Base-by-base conservation (phyloP, 2,113 vertebrate species). In the Thinocorus orbignyianus region DNA sequence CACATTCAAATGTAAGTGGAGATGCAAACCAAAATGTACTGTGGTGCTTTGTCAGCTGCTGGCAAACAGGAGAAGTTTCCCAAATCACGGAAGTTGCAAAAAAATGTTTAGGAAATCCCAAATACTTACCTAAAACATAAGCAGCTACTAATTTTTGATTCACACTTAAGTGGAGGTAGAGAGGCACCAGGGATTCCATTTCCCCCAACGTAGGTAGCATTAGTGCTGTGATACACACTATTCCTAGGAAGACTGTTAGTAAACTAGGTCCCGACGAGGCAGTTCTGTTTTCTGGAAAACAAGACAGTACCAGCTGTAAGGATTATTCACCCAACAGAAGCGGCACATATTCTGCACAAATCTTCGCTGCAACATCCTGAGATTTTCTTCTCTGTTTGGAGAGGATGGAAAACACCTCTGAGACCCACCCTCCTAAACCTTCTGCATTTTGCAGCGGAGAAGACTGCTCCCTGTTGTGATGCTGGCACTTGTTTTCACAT, bases 101-200 rank as follows among this genome's bases (percentile, higher is more conserved):
- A 65, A 79, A 77, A 60, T 6, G 9, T n/a, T 57, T 37, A 54
- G 23, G 69, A 85, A 52, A 57, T n/a, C 72, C 66, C 41, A 57
- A 82, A 57, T 31, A 91, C 99, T 98, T 65, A 99, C 99, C 99
- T 95, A 99, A 99, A 97, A 99, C 99, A 94, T 99, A 99, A 99
- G 99, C 99, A 98, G 99, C 99, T 97, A 99, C 99, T 97, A 99
- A 98, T 98, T 99, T 99, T 96, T 99, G 99, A 98, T 99, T 99
- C 98, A 99, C 99, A 98, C 99, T 99, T 99, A 99, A 99, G 97
- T 99, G 99, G 99, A 99, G 99, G 99, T 99, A 99, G 99, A 99
- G 98, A 99, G 99, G 99, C 98, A 99, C 99, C 96, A 99, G 98
- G 95, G 99, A 99, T 98, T 99, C 99, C 97, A 98, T 97, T 98